Percentiles rank a stretch among this genome's conserved stretches.
These are phyloP conservation scores for Eupithecia insigniata DNA, from an alignment of 2,888 invertebrate species.

Conservation along the genomic window DNA sequence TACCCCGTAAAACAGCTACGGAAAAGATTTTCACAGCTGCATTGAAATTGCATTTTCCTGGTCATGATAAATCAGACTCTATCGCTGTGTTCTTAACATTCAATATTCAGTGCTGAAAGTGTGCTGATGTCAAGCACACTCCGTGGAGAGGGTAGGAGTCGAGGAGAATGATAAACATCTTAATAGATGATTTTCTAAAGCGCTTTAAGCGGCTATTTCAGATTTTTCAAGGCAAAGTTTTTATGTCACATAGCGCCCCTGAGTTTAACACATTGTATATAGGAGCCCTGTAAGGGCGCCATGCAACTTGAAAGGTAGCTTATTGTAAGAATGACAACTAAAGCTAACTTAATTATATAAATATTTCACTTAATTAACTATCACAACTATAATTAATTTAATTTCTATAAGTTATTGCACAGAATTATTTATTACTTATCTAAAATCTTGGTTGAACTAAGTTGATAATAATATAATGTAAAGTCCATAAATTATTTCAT, in stretches of 20 bases:
- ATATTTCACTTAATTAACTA: too few species aligned
- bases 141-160: conserved; percentile 47
- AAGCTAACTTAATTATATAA: too few species aligned
- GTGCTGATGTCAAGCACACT: conserved; percentile 43
- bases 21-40: conserved; percentile 24
- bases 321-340: too few species aligned
- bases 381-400: too few species aligned
- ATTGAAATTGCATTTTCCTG: conserved; percentile 14
- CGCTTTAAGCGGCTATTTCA: conserved; percentile 18
- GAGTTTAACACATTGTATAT: too few species aligned
- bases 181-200: conserved; percentile 37
- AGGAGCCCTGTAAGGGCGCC: too few species aligned
- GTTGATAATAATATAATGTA: too few species aligned
- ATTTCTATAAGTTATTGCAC: too few species aligned
- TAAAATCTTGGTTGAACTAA: too few species aligned
- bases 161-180: conserved; percentile 46
- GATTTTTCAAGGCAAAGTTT: conserved; percentile 26
- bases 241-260: not conserved
- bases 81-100: not conserved
- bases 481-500: too few species aligned
- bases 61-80: conserved; percentile 32
- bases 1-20: conserved; percentile 7
- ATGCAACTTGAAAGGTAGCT: too few species aligned
- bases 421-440: too few species aligned
- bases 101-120: conserved; percentile 12